phyloP scores from a whole-genome alignment of 1,140 invertebrate genomes.

The Neotoxoptera formosana region DNA sequence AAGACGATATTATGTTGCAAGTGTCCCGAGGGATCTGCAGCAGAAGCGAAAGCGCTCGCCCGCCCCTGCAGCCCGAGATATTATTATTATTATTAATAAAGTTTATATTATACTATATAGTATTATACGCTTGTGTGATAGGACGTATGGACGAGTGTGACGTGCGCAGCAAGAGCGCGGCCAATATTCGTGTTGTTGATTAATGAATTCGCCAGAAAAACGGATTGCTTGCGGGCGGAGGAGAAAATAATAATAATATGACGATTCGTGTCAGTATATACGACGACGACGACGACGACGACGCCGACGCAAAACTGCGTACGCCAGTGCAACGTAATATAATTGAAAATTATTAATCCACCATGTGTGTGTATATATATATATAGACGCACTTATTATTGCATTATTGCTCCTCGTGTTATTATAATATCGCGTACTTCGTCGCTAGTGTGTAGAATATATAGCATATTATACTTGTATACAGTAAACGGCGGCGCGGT shows the following conservation, averaged over 20 bases:
- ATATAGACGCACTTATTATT: background rate
- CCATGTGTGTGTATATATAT: background rate
- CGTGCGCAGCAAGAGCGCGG: background rate
- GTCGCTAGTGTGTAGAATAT: background rate
- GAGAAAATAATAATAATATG: background rate
- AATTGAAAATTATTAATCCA: background rate
- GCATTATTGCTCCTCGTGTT: background rate
- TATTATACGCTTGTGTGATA: background rate
- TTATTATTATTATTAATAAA: slow-evolving; percentile 16
- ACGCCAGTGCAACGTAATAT: background rate
- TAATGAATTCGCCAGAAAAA: slow-evolving; percentile 24
- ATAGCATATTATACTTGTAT: background rate
- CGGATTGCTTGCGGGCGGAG: background rate
- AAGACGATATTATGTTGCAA: background rate
- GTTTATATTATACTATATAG: background rate
- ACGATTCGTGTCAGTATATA: background rate
- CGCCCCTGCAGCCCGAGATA: background rate
- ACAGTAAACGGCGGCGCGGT: background rate
- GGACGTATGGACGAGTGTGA: background rate
- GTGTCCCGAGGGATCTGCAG: background rate
- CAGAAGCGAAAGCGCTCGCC: background rate
- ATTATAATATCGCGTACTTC: background rate
- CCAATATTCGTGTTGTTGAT: slow-evolving; percentile 3
- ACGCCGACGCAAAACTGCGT: background rate
- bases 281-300: too few relatives aligned